Base-by-base conservation (phyloP, 2,888 invertebrate species). In the Zootermopsis nevadensis region DNA sequence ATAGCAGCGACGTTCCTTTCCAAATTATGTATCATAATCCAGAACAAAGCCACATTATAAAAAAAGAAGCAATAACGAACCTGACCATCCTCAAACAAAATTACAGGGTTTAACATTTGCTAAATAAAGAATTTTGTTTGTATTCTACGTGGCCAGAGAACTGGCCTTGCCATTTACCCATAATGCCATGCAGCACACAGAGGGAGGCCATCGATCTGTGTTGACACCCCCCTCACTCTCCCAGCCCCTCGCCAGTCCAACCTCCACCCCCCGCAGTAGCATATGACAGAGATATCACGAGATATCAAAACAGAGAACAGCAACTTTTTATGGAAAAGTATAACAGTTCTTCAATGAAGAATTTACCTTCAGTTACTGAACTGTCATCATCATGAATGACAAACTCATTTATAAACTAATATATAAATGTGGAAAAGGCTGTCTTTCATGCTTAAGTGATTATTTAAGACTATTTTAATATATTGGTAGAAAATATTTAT, bases 151-250 rank as follows among this genome's bases (percentile, higher is more conserved):
- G 60, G 60, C 60, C n/a, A 60, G n/a, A 30, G 27, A 8, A 38
- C 74, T 53, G 77, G 53, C 77, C 77, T 79, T 79, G 79, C 79
- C 55, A 35, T 79, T 79, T 79, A 79, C 60, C 79, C 79, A 79
- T 6, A 79, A 66, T 33, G 10, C 79, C 79, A 3, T 79, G 79
- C 79, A 55, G 35, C 55, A 53, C 31, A 31, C 72, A 53, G 74
- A n/a, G 48, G 67, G 81, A 48, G 81, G 60, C 74, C 55, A 82
- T 82, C 82, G 82, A 82, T 82, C 60, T 55, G 82, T 60, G 55
- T 60, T 27, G 19, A 33, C 53, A 30, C 79, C 79, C 79, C 48
- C 24, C 27, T 7, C 2, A 0, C 72, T 35, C 72, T 22, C n/a
- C 30, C 67, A 6, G 33, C 69, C n/a, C n/a, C 38, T 30, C 42